A percentile compares a stretch with the other conserved stretches of the same genome.
Evolutionary conservation across 92 coral and sea anemone species (phyloP).

Genomic region (Epizoanthus fatuus): DNA sequence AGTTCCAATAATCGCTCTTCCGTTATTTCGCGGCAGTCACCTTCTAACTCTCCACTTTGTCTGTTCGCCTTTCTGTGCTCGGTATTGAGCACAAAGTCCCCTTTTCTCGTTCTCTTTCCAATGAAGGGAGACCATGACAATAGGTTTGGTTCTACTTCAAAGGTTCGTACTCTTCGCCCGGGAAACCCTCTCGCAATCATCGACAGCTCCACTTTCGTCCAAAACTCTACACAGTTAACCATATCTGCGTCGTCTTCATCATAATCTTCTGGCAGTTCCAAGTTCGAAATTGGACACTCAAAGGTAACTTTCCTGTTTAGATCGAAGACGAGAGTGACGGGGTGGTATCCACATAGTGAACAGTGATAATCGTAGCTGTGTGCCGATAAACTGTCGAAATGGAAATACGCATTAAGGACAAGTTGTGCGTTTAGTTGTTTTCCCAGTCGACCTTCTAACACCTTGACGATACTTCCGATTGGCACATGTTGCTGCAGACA

Average conservation of each 20-base stretch:
- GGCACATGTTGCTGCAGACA: slow-evolving; percentile 8
- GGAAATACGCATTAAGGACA: slow-evolving; percentile 56
- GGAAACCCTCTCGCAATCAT: slow-evolving; percentile 65
- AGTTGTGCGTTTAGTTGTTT: slow-evolving; percentile 38
- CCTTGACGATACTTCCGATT: slow-evolving; percentile 57
- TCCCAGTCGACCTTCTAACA: slow-evolving; percentile 35
- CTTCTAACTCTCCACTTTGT: slow-evolving; percentile 52
- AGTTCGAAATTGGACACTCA: slow-evolving; percentile 39
- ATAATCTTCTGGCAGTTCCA: slow-evolving; percentile 59
- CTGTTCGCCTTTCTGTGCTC: slow-evolving; percentile 59
- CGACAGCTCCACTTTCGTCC: slow-evolving; percentile 58
- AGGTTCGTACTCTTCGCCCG: neutral
- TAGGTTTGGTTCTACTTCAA: slow-evolving; percentile 47
- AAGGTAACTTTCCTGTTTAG: slow-evolving; percentile 69
- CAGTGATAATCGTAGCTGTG: slow-evolving; percentile 57
- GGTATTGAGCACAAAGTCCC: slow-evolving; percentile 45
- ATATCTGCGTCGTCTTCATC: slow-evolving; percentile 34
- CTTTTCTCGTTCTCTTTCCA: slow-evolving; percentile 45
- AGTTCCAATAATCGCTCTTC: slow-evolving; percentile 68
- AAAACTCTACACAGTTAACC: slow-evolving; percentile 55
- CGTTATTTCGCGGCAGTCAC: slow-evolving; percentile 59
- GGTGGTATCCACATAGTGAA: slow-evolving; percentile 62
- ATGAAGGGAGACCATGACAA: slow-evolving; percentile 72
- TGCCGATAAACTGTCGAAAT: slow-evolving; percentile 53
- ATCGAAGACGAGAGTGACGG: slow-evolving; percentile 35